A percentile compares a stretch with the other conserved stretches of the same genome.
Conservation (phyloP, 2,797 vertebrate genomes). For the Arctocebus calabarensis region DNA sequence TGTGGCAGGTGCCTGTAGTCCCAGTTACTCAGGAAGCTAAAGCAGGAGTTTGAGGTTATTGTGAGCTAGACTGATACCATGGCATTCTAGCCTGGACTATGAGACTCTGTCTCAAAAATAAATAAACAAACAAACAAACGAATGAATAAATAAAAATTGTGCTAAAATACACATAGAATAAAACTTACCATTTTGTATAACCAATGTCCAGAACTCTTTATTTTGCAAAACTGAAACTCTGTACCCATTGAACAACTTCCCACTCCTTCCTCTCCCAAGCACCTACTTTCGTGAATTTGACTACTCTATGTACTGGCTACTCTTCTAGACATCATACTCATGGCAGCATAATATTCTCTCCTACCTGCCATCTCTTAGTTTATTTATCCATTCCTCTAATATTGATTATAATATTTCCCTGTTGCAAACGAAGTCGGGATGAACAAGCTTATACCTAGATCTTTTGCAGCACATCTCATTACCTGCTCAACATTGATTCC, state of each 20-base stretch:
- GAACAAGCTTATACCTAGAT: background rate
- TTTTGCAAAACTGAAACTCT: background rate
- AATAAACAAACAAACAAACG: too few relatives aligned
- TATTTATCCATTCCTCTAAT: background rate
- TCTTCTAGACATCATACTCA: background rate
- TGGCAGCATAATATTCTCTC: background rate
- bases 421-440: background rate
- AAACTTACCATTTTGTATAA: background rate
- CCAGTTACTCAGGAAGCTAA: too few relatives aligned
- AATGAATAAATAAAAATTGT: background rate
- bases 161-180: background rate
- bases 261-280: background rate
- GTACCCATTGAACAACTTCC: background rate
- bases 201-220: background rate
- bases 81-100: too few relatives aligned
- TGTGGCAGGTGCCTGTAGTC: too few relatives aligned
- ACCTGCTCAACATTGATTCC: slow-evolving; percentile 16
- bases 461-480: background rate
- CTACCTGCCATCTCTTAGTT: background rate
- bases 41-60: too few relatives aligned
- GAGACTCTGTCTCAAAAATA: too few relatives aligned
- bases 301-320: too few relatives aligned
- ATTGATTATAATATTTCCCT: background rate
- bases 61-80: too few relatives aligned
- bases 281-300: background rate